Base-by-base conservation (phyloP, 1,140 invertebrate genomes). In the Colletes gigas region DNA sequence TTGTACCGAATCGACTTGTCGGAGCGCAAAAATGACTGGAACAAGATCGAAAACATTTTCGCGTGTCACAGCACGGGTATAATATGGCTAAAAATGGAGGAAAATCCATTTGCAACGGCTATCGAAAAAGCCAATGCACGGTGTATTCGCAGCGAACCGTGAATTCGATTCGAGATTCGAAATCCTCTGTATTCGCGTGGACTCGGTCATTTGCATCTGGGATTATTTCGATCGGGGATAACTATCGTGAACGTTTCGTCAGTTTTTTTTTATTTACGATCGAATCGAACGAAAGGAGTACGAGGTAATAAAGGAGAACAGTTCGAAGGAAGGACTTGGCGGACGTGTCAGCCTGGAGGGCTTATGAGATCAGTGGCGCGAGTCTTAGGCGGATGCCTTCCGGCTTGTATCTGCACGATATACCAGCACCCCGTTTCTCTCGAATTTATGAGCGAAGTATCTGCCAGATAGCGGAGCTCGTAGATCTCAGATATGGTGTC, bases 391-490 rank as follows among this genome's bases (percentile, higher is more conserved):
- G 68, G 77, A 66, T 55, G 19, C 47, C 74, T 62, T 63, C 41
- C 41, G 12, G 19, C 60, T 19, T 76, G 72, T 85, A 83, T 86
- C 84, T 73, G 21, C 63, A 44, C 69, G 84, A 87, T 87, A 85
- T 76, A 86, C 50, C 67, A 50, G 70, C 68, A 86, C 75, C 77
- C 50, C 69, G 77, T 86, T 87, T 69, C 84, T 83, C 57, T 62
- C 55, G 69, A 86, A 87, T 87, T 87, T 87, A 87, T 81, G 77
- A 63, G 81, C 72, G 17, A 83, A 81, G 73, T 83, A 83, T 60
- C 77, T 75, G 69, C 73, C 77, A 87, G 77, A 86, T 81, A 83
- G 84, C 73, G 57, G 67, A 80, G 55, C 68, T 70, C 65, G 81
- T 83, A 83, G 73, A 86, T 80, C 69, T 86, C 63, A 30, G 17